These are phyloP conservation scores for Sebastes oblongus DNA, from an alignment of 2,797 vertebrate species.

Conservation along the genomic window DNA sequence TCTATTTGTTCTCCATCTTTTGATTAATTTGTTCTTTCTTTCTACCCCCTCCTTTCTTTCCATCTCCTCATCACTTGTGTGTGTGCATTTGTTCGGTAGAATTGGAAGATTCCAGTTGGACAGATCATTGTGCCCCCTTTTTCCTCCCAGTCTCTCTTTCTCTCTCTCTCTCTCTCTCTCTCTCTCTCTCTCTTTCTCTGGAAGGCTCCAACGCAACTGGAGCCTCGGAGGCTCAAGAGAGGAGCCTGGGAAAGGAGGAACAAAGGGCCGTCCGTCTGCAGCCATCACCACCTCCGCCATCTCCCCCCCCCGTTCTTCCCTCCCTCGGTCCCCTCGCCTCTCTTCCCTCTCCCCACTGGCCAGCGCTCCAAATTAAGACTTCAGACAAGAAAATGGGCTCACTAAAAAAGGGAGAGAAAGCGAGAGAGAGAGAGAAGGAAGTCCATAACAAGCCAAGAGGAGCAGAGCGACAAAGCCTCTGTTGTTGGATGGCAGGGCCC, in stretches of 20 bases:
- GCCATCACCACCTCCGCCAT: constrained; percentile 63
- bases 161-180: neutral
- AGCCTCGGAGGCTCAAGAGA: constrained; percentile 82
- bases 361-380: constrained; percentile 83
- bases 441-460: constrained; percentile 78
- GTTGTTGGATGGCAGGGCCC: constrained; percentile 79
- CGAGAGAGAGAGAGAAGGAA: constrained; percentile 72
- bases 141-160: neutral
- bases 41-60: neutral
- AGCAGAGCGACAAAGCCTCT: constrained; percentile 77
- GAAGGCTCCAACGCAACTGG: constrained; percentile 80
- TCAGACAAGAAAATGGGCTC: constrained; percentile 84
- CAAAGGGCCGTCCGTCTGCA: constrained; percentile 82
- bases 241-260: constrained; percentile 84
- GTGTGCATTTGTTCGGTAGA: constrained; percentile 51
- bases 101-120: constrained; percentile 77
- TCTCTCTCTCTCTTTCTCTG: constrained; percentile 61
- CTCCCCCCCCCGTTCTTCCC: constrained; percentile 42
- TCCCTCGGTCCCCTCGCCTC: constrained; percentile 63
- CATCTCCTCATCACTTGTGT: constrained; percentile 16
- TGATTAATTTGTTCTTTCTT: neutral
- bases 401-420: constrained; percentile 71
- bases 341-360: constrained; percentile 75
- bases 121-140: constrained; percentile 73
- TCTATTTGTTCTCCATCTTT: neutral